Conservation (phyloP, 1,140 invertebrate species). For the Magallana ariakensis region DNA sequence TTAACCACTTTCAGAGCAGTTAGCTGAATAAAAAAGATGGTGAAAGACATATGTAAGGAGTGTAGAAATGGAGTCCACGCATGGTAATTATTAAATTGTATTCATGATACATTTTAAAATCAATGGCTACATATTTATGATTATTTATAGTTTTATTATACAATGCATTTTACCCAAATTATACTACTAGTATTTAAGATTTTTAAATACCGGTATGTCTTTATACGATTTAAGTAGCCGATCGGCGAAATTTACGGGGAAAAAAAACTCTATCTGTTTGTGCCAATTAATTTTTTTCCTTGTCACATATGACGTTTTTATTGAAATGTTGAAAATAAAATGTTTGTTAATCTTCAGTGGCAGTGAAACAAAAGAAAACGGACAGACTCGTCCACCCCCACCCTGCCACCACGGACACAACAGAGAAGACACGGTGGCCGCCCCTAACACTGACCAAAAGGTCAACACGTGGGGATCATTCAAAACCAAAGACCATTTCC, state of each 20-base stretch:
- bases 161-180: too few relatives aligned
- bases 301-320: too few relatives aligned
- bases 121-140: not conserved
- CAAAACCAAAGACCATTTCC: conserved; percentile 12
- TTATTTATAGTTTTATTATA: not conserved
- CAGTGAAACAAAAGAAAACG: not conserved
- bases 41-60: conserved; percentile 15
- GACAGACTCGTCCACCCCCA: not conserved
- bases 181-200: too few relatives aligned
- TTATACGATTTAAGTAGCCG: too few relatives aligned
- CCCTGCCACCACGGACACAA: conserved; percentile 20
- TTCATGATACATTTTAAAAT: not conserved
- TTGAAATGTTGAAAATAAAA: too few relatives aligned
- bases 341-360: not conserved
- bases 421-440: conserved; percentile 1
- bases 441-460: conserved; percentile 6
- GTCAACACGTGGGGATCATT: conserved; percentile 18
- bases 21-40: not conserved
- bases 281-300: too few relatives aligned
- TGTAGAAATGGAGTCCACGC: conserved; percentile 11
- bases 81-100: not conserved
- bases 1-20: too few relatives aligned
- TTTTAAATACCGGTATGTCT: too few relatives aligned
- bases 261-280: too few relatives aligned
- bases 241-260: too few relatives aligned